A percentile compares a stretch with the other conserved stretches of the same genome.
phyloP scores from a whole-genome alignment of 92 coral and sea anemone genomes.

The Pocillopora meandrina region DNA sequence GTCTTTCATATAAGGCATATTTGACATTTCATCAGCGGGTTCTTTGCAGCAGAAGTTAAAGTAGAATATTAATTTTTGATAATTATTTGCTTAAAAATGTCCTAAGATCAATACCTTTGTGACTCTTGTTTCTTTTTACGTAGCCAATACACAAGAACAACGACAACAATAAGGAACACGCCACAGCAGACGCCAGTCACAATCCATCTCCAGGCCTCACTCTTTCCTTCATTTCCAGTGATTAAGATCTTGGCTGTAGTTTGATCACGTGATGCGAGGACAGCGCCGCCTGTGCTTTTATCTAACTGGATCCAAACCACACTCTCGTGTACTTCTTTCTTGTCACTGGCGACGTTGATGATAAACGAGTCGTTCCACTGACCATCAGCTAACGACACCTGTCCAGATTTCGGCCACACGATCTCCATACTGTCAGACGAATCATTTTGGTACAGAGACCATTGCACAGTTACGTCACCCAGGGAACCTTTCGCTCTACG shows the following conservation, averaged over 20 bases:
- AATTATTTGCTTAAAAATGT: not conserved
- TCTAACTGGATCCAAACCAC: constrained; percentile 61
- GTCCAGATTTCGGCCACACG: constrained; percentile 79
- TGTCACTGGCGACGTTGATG: constrained; percentile 58
- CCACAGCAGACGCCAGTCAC: constrained; percentile 54
- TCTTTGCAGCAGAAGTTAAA: too few relatives aligned
- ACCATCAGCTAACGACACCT: constrained; percentile 63
- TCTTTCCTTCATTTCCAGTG: constrained; percentile 31
- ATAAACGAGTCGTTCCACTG: constrained; percentile 83
- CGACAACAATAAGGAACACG: constrained; percentile 34
- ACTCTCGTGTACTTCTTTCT: constrained; percentile 53
- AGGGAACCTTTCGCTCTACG: constrained; percentile 89
- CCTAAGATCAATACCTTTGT: constrained; percentile 16
- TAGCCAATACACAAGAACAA: constrained; percentile 10
- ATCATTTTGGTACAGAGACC: constrained; percentile 73
- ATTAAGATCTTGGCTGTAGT: constrained; percentile 63
- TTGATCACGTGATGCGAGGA: constrained; percentile 67
- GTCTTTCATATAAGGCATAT: too few relatives aligned
- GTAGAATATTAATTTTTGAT: not conserved
- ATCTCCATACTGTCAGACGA: constrained; percentile 48
- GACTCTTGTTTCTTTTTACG: constrained; percentile 23
- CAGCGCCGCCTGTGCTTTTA: constrained; percentile 76
- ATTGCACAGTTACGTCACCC: constrained; percentile 77
- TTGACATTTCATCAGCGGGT: too few relatives aligned
- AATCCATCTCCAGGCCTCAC: constrained; percentile 47